Conservation (phyloP, 2,113 vertebrate genomes). For the Pterocles burchelli region DNA sequence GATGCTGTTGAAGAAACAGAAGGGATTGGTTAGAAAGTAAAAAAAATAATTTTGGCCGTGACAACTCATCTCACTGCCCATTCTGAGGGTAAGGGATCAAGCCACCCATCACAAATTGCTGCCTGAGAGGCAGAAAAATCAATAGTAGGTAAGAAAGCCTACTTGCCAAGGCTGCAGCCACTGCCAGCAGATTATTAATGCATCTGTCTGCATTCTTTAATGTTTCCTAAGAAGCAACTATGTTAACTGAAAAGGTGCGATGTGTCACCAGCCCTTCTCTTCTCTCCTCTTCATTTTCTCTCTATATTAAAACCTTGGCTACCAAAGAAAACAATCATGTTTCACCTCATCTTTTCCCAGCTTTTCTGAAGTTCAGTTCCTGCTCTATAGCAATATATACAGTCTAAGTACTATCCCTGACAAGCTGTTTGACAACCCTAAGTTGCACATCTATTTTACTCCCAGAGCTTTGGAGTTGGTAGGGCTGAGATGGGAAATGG, state of each 20-base stretch:
- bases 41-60: conserved; percentile 6
- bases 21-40: background rate
- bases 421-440: conserved; percentile 63
- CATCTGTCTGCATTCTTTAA: conserved; percentile 65
- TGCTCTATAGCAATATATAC: conserved; percentile 59
- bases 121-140: conserved; percentile 42
- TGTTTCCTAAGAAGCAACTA: conserved; percentile 65
- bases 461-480: conserved; percentile 33
- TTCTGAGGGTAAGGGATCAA: background rate
- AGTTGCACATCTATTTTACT: conserved; percentile 65
- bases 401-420: conserved; percentile 57
- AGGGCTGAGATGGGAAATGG: conserved; percentile 59
- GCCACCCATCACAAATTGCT: conserved; percentile 21
- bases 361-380: conserved; percentile 63
- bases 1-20: conserved; percentile 54
- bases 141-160: conserved; percentile 42
- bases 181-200: conserved; percentile 65
- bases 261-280: conserved; percentile 62
- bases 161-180: conserved; percentile 32
- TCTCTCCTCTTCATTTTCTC: conserved; percentile 66
- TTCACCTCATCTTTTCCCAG: conserved; percentile 71
- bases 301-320: conserved; percentile 64
- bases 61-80: background rate
- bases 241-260: conserved; percentile 64
- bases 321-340: conserved; percentile 69